These are phyloP conservation scores for Timema podura DNA, from an alignment of 2,888 invertebrate species.

Conservation along the genomic window DNA sequence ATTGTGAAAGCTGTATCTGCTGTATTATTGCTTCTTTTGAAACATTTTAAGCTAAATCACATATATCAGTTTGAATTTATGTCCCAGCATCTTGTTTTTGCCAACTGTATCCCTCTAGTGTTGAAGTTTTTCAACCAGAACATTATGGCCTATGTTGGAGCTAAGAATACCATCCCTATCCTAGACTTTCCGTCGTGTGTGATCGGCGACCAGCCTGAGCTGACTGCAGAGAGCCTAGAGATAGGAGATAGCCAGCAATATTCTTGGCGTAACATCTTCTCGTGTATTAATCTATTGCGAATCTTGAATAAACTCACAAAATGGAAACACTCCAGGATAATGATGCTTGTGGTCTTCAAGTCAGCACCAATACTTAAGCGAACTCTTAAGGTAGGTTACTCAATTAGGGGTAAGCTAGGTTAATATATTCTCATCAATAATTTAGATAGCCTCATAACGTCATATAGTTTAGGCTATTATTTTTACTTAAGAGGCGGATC, in stretches of 20 bases:
- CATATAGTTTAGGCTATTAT: no score
- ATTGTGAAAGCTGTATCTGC: constrained; percentile 95
- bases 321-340: constrained; percentile 99
- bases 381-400: constrained; percentile 64
- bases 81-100: constrained; percentile 95
- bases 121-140: constrained; percentile 99
- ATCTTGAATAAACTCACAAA: constrained; percentile 98
- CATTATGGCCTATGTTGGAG: constrained; percentile 89
- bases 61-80: constrained; percentile 99
- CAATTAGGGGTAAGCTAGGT: no score
- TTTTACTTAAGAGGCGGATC: no score
- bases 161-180: constrained; percentile 89
- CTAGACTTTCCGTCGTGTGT: constrained; percentile 95
- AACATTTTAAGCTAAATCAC: constrained; percentile 97
- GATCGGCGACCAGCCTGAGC: constrained; percentile 89
- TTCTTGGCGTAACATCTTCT: constrained; percentile 98
- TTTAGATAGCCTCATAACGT: no score
- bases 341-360: constrained; percentile 99
- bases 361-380: constrained; percentile 97
- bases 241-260: constrained; percentile 79
- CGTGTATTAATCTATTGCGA: constrained; percentile 92
- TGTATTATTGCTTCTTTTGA: constrained; percentile 83
- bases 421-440: no score
- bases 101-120: constrained; percentile 97
- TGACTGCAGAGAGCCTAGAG: constrained; percentile 86